Conservation (phyloP, 2,797 vertebrate species). For the Acomys russatus region DNA sequence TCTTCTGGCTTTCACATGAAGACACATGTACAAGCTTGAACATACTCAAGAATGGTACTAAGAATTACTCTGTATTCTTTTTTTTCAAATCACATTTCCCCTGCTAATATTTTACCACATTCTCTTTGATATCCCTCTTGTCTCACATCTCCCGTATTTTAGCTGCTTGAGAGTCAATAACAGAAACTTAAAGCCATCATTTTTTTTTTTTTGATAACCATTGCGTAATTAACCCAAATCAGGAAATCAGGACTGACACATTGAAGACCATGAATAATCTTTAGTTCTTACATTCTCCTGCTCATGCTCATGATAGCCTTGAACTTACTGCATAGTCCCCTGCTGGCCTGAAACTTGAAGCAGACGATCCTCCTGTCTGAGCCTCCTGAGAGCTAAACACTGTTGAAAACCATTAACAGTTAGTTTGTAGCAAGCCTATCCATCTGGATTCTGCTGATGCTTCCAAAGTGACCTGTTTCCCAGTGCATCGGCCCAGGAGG, state of each 20-base stretch:
- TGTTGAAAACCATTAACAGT: constrained; percentile 46
- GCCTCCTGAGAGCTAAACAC: not conserved
- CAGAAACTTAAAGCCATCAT: not conserved
- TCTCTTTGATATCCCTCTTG: not conserved
- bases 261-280: not conserved
- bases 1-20: not conserved
- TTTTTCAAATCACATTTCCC: not conserved
- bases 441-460: not conserved
- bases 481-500: not conserved
- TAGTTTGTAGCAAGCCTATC: constrained; percentile 47
- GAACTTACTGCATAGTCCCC: not conserved
- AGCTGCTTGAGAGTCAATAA: not conserved
- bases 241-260: constrained; percentile 12
- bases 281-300: not conserved
- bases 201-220: not conserved
- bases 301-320: not conserved
- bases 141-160: not conserved
- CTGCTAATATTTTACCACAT: not conserved
- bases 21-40: not conserved
- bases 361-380: not conserved
- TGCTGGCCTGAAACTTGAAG: not conserved
- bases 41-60: not conserved
- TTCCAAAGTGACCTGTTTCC: constrained; percentile 8
- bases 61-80: not conserved
- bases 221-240: constrained; percentile 16